Base-by-base conservation (phyloP, 2,888 invertebrate genomes). In the Microctonus aethiopoides region DNA sequence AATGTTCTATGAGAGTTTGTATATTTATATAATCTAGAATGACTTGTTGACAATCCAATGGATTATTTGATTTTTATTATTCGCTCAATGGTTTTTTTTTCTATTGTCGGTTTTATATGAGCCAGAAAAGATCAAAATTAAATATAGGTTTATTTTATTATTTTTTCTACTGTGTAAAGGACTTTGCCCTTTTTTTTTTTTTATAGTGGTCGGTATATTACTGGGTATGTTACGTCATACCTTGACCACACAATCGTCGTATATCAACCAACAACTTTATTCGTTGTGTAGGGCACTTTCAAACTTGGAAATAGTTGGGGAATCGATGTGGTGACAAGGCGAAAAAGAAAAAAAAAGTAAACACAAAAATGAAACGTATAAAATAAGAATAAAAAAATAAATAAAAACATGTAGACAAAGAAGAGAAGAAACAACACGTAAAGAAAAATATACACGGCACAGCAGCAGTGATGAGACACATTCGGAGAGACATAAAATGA, bases 251-350 rank as follows among this genome's bases (percentile, higher is more conserved):
- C 46, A 46, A 16, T 16, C 16, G 20, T 7, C n/a, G 46, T 46
- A 16, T 41, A 13, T 46, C 61, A 70, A 71, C 67, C 70, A 68
- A 67, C 68, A 60, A 60, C 61, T 63, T 36, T 39, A 71, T 16
- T 46, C 46, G 20, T 16, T 46, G 16, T 20, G 46, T 46, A n/a
- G n/a, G 46, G 62, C 67, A 70, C 67, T 68, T 60, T 36, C 65
- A 63, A 64, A 73, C 62, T 65, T 69, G 66, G 68, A 68, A 68
- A 68, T 70, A 72, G 70, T 70, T 72, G 68, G 71, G 16, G 46
- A 46, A 46, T n/a, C 46, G 46, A 16, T 6, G 20, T n/a, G 16
- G 46, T n/a, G 41, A 41, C 4, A 41, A n/a, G 5, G 70, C 59
- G 63, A 41, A 3, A 16, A 41, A 41, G n/a, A 16, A 57, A 11